Evolutionary conservation across 1,140 invertebrate species (phyloP), one percentile per base, ranked within the genome.

Genomic region (Diabrotica undecimpunctata): DNA sequence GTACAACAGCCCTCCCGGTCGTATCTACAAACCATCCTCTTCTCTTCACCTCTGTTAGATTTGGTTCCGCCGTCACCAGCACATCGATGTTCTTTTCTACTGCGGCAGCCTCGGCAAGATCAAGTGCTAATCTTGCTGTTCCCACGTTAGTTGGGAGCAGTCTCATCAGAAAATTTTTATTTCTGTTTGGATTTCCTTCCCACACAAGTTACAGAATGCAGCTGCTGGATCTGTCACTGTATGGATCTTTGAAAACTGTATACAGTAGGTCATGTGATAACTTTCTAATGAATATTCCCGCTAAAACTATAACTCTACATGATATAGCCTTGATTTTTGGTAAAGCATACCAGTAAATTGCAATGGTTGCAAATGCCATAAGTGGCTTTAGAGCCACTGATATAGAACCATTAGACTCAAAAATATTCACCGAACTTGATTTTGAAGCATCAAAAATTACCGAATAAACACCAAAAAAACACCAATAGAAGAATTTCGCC

Each of bases 101-200:
- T n/a, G n/a, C n/a, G n/a, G n/a, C n/a, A n/a, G n/a, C n/a, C n/a
- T n/a, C n/a, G n/a, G n/a, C n/a, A n/a, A n/a, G n/a, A n/a, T n/a
- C n/a, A n/a, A n/a, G n/a, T n/a, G n/a, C n/a, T n/a, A n/a, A n/a
- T n/a, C n/a, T n/a, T n/a, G n/a, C n/a, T n/a, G n/a, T n/a, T n/a
- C n/a, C n/a, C n/a, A n/a, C n/a, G n/a, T n/a, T n/a, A n/a, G n/a
- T n/a, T n/a, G n/a, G n/a, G n/a, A n/a, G n/a, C n/a, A n/a, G n/a
- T n/a, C n/a, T n/a, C n/a, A n/a, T n/a, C n/a, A n/a, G n/a, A n/a
- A 79, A 59, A 69, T 72, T 64, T 73, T 75, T 39, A 76, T 81
- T 51, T 61, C 74, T 50, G 41, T 80, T 81, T 36, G 70, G 70
- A 39, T 69, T 81, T 58, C 76, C 77, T 51, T 76, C 76, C 5